phyloP scores from a whole-genome alignment of 1,140 invertebrate genomes.

The Eurosta solidaginis region DNA sequence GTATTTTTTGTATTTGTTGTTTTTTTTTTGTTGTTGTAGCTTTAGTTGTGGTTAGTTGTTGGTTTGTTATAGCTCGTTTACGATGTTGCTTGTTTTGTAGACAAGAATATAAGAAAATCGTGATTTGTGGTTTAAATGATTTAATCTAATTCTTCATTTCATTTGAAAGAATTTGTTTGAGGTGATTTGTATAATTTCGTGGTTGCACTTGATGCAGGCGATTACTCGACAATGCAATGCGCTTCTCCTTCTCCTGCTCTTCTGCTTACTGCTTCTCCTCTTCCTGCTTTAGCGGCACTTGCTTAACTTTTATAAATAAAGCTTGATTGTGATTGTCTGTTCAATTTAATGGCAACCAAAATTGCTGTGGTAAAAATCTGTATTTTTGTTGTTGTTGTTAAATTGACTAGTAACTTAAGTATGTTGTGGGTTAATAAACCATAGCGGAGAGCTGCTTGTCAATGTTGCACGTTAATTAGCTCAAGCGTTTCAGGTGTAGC shows the following conservation, averaged over 20 bases:
- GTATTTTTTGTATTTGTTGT: not conserved
- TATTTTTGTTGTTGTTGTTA: too few relatives aligned
- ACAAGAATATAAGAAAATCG: slow-evolving; percentile 15
- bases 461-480: slow-evolving; percentile 25
- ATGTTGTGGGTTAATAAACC: not conserved
- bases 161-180: slow-evolving; percentile 11
- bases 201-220: slow-evolving; percentile 13
- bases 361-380: not conserved
- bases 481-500: slow-evolving; percentile 24
- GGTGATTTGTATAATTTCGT: slow-evolving; percentile 24
- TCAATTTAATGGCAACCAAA: not conserved
- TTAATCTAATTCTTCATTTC: slow-evolving; percentile 28
- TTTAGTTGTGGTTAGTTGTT: too few relatives aligned
- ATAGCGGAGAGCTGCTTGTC: not conserved
- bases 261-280: not conserved
- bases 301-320: not conserved
- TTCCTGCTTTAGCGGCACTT: not conserved
- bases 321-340: not conserved
- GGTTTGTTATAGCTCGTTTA: not conserved
- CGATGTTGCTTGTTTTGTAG: not conserved
- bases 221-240: slow-evolving; percentile 18
- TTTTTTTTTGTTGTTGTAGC: not conserved
- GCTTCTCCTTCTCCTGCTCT: not conserved
- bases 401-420: too few relatives aligned
- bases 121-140: slow-evolving; percentile 23